These are phyloP conservation scores for Cerastis rubricosa DNA, from an alignment of 2,888 invertebrate genomes.

Conservation along the genomic window DNA sequence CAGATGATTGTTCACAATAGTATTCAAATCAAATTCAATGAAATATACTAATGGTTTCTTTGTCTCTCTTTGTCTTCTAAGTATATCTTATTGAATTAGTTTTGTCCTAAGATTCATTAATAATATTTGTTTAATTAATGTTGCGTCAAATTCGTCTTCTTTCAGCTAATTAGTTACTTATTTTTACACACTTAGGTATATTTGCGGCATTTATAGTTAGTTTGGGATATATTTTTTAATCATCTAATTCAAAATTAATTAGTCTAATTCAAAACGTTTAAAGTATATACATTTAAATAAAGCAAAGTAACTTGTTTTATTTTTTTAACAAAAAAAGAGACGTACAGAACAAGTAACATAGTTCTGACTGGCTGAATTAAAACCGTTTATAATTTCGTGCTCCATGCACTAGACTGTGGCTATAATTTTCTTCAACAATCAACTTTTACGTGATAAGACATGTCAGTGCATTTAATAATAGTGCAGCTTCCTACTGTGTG, in stretches of 20 bases:
- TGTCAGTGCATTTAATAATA: not conserved
- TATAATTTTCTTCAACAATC: not conserved
- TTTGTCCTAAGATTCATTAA: constrained; percentile 35
- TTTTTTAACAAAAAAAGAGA: not conserved
- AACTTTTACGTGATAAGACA: not conserved
- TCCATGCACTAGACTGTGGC: not conserved
- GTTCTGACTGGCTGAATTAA: not conserved
- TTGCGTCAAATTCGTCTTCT: constrained; percentile 18
- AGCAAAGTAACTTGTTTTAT: not conserved
- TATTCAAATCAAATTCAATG: constrained; percentile 25
- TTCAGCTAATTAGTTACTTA: constrained; percentile 25
- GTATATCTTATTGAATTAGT: constrained; percentile 44
- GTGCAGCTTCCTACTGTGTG: not conserved
- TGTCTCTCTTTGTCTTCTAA: constrained; percentile 38
- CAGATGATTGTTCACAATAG: constrained; percentile 47
- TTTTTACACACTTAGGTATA: not conserved
- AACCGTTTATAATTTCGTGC: not conserved
- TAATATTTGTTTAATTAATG: constrained; percentile 31
- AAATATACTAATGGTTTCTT: constrained; percentile 47
- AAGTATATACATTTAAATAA: not conserved
- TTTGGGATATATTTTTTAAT: not conserved
- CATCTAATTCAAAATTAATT: not conserved
- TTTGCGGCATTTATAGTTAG: not conserved
- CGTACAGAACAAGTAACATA: not conserved
- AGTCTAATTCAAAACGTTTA: not conserved